Conservation (phyloP, 1,140 invertebrate species). For the Lepidotrigona ventralis region DNA sequence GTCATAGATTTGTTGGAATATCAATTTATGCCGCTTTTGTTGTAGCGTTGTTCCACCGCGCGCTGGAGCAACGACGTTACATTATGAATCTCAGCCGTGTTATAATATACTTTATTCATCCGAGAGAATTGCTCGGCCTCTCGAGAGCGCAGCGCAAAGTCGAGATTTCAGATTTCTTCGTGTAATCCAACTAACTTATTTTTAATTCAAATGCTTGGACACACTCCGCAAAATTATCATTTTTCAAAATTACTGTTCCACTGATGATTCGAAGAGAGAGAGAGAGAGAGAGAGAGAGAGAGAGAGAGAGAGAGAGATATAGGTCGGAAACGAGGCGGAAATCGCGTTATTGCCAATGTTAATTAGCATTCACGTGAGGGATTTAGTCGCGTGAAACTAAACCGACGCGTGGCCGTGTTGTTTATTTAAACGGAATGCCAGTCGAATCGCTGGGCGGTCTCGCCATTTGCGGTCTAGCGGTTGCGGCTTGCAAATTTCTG, state of each 20-base stretch:
- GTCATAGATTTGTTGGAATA: constrained; percentile 5
- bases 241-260: too few relatives aligned
- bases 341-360: background rate
- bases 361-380: background rate
- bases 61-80: background rate
- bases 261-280: too few relatives aligned
- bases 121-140: background rate
- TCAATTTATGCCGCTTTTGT: background rate
- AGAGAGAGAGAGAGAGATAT: background rate
- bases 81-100: background rate
- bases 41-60: background rate
- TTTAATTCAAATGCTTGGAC: too few relatives aligned
- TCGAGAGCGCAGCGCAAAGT: background rate
- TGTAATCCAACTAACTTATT: too few relatives aligned
- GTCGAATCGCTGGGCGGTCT: constrained; percentile 20
- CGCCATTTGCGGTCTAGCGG: constrained; percentile 18
- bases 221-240: too few relatives aligned
- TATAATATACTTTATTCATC: background rate
- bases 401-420: constrained; percentile 16
- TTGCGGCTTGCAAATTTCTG: constrained; percentile 8
- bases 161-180: too few relatives aligned
- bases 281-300: too few relatives aligned
- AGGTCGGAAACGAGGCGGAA: background rate
- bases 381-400: background rate
- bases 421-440: constrained; percentile 29